Base-by-base conservation (phyloP, 2,888 invertebrate species). In the Chymomyza procnemis region DNA sequence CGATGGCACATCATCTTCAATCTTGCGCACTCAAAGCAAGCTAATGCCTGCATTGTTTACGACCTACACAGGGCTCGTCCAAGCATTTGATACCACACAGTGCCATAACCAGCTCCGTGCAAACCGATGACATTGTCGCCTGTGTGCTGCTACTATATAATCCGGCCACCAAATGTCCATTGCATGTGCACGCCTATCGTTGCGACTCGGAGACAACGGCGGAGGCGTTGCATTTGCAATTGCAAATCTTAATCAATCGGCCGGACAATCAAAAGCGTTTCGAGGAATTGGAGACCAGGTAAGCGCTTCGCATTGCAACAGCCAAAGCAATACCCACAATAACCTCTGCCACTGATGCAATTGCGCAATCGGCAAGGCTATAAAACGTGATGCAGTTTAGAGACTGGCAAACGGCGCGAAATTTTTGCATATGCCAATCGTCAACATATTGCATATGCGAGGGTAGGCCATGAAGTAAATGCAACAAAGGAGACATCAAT, bases 181-280 rank as follows among this genome's bases (percentile, higher is more conserved):
- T 99, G 26, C 98, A 99, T 89, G 97, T 98, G 2, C 99, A 99
- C 90, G 98, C 97, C 63, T 99, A 94, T 89, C 94, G 98, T 91
- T 98, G 97, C 90, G 99, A 99, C 91, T 97, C 97, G 9, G 95
- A 97, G 75, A 96, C 97, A 89, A 99, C 98, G 19, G 98, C 99
- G 0, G 94, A 95, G 71, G 93, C 97, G 88, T 93, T 99, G 67
- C 95, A 95, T 89, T 94, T 95, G 12, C 97, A 97, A 87, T 92
- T 99, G 68, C 95, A 96, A 91, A 94, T 95, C 8, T 91, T 99
- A 67, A 93, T 97, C 82, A 94, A 95, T 78, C 91, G 96, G 73
- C 95, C 97, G 46, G 96, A 97, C 89, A 95, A 97, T 92, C 94
- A 96, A 92, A 94, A 96, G 91, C 95, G 97, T 76, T 95, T 97